These are phyloP conservation scores for Sus cebifrons DNA, from an alignment of 2,797 vertebrate species.

Conservation along the genomic window DNA sequence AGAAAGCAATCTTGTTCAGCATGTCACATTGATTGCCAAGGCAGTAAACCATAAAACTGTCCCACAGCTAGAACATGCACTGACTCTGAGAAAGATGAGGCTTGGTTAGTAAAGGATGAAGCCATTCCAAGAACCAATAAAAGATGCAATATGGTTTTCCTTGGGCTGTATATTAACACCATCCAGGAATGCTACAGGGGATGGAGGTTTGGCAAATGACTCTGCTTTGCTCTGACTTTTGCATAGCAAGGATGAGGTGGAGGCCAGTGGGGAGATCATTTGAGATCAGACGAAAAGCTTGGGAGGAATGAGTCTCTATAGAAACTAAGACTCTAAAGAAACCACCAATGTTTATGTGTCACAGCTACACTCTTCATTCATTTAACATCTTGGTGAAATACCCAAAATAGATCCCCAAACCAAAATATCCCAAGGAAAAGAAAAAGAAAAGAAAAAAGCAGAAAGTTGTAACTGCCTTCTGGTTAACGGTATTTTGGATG, in stretches of 20 bases:
- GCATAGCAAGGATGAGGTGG: background rate
- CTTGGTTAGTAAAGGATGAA: slow-evolving; percentile 69
- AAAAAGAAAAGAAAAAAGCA: background rate
- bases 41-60: slow-evolving; percentile 57
- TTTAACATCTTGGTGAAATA: slow-evolving; percentile 31
- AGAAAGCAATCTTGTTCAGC: slow-evolving; percentile 51
- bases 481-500: slow-evolving; percentile 27
- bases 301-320: background rate
- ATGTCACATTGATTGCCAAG: slow-evolving; percentile 40
- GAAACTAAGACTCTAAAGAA: background rate
- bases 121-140: slow-evolving; percentile 53
- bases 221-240: slow-evolving; percentile 38
- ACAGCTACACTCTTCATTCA: background rate
- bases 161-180: slow-evolving; percentile 3
- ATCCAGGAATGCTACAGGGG: background rate
- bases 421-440: slow-evolving; percentile 42
- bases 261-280: background rate
- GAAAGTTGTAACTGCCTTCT: slow-evolving; percentile 51
- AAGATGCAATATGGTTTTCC: slow-evolving; percentile 41
- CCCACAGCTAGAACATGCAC: background rate
- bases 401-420: background rate
- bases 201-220: background rate
- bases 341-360: background rate
- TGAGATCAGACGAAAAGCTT: background rate
- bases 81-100: slow-evolving; percentile 51